Evolutionary conservation across 2,797 vertebrate species (phyloP).

Genomic region (Enteromius thamalakanensis): DNA sequence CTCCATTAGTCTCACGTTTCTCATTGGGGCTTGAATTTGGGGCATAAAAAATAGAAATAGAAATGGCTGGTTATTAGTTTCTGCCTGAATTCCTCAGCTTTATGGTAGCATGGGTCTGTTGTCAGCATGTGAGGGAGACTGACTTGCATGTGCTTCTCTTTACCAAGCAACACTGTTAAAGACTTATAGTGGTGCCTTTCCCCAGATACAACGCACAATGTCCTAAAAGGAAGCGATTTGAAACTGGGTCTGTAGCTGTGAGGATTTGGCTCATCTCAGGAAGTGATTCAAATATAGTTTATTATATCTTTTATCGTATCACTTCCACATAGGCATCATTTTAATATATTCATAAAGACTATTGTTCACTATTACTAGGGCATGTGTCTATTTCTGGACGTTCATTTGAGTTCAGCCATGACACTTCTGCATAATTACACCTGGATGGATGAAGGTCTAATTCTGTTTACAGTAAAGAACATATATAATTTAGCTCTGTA

Average conservation of each 20-base stretch:
- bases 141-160: slow-evolving; percentile 64
- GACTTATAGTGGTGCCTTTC: slow-evolving; percentile 71
- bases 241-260: neutral
- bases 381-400: neutral
- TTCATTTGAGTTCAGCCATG: slow-evolving; percentile 14
- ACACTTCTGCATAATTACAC: slow-evolving; percentile 1
- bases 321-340: slow-evolving; percentile 19
- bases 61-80: slow-evolving; percentile 28
- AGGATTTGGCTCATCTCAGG: slow-evolving; percentile 25
- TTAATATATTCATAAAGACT: neutral
- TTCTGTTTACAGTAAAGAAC: neutral
- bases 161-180: slow-evolving; percentile 58
- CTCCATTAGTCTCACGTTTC: slow-evolving; percentile 11
- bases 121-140: slow-evolving; percentile 68
- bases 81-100: slow-evolving; percentile 39
- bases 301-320: neutral
- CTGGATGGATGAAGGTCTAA: neutral
- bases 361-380: neutral
- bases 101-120: slow-evolving; percentile 51
- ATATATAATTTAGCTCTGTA: neutral
- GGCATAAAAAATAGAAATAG: neutral
- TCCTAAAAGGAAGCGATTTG: neutral
- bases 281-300: slow-evolving; percentile 14
- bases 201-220: slow-evolving; percentile 69
- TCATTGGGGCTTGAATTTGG: slow-evolving; percentile 20